Percentiles rank a stretch among this genome's conserved stretches.
Conservation (phyloP, 2,797 vertebrate genomes). For the Aselliscus stoliczkanus region DNA sequence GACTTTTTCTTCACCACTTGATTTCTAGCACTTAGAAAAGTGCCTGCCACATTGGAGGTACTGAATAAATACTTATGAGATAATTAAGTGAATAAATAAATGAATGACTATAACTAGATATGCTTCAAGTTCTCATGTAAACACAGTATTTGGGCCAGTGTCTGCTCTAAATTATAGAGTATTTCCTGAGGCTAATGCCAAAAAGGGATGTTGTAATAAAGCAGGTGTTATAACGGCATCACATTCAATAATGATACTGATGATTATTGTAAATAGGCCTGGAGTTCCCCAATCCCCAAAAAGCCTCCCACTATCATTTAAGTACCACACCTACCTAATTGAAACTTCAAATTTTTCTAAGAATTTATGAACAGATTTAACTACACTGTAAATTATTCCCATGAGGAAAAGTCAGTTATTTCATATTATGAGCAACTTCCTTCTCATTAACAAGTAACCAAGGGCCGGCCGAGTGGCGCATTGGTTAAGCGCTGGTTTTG, state of each 20-base stretch:
- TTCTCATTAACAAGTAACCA: neutral
- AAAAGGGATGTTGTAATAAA: neutral
- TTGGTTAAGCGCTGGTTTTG: no score
- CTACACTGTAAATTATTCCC: neutral
- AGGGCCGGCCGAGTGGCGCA: no score
- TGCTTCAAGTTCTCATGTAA: neutral
- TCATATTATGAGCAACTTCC: neutral
- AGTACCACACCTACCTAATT: neutral
- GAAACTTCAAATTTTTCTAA: neutral
- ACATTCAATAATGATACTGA: neutral
- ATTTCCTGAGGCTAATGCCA: neutral
- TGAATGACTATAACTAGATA: neutral
- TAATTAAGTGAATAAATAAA: neutral
- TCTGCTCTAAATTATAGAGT: neutral
- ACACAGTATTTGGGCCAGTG: neutral
- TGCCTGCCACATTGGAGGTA: neutral
- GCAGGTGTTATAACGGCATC: neutral
- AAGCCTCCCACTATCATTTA: neutral
- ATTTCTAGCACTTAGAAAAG: conserved; percentile 3
- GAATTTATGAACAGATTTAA: neutral
- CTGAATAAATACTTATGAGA: neutral
- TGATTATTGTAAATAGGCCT: neutral
- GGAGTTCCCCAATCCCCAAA: neutral
- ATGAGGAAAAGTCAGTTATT: neutral
- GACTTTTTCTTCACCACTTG: neutral